Conservation (phyloP, 2,113 vertebrate species). For the Chionomys nivalis region DNA sequence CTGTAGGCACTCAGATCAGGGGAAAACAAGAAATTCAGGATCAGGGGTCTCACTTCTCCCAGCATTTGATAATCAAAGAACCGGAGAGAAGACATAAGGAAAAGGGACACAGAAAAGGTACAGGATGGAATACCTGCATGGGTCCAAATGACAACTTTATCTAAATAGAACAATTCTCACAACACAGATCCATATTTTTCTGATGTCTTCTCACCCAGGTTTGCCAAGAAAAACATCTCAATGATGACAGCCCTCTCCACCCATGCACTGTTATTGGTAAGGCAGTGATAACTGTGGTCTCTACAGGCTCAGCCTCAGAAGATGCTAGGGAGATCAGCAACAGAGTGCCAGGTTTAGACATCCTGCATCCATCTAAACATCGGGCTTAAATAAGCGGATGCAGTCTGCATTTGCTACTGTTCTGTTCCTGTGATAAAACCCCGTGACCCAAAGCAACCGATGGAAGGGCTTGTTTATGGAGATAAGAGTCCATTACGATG, state of each 20-base stretch:
- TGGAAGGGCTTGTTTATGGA: background rate
- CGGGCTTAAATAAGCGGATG: background rate
- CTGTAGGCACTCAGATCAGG: too few relatives aligned
- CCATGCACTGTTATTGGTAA: background rate
- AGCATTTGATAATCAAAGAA: background rate
- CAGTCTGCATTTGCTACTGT: background rate
- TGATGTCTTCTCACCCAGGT: background rate
- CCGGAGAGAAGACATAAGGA: background rate
- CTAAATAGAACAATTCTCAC: background rate
- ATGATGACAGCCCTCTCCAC: background rate
- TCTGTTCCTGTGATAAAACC: background rate
- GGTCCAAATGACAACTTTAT: constrained; percentile 28
- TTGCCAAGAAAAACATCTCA: background rate
- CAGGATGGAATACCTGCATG: background rate
- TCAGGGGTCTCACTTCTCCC: too few relatives aligned
- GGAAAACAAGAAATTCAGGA: too few relatives aligned
- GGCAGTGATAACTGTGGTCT: background rate
- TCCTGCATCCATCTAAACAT: background rate
- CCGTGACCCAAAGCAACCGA: background rate
- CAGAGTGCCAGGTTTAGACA: background rate
- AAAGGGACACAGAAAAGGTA: background rate
- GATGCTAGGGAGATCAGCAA: background rate
- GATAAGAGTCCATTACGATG: background rate
- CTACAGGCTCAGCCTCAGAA: background rate
- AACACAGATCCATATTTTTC: background rate